Percentiles rank a stretch among this genome's conserved stretches.
These are phyloP conservation scores for Leptinotarsa texana DNA, from an alignment of 1,140 invertebrate species.

Conservation along the genomic window DNA sequence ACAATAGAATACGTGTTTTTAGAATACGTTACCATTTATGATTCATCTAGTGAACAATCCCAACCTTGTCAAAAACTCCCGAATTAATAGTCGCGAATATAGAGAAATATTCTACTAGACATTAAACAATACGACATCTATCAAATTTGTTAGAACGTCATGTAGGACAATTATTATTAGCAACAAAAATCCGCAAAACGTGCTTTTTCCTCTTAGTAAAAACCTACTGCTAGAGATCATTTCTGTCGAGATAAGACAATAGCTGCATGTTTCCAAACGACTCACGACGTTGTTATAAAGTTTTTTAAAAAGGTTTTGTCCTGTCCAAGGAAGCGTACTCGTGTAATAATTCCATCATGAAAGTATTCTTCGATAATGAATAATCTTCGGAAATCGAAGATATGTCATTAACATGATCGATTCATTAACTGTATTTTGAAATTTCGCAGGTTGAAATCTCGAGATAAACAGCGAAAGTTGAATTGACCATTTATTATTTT, in stretches of 20 bases:
- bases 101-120: too few species aligned
- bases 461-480: too few species aligned
- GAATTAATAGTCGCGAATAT: too few species aligned
- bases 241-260: neutral
- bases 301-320: neutral
- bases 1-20: too few species aligned
- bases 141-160: too few species aligned
- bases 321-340: neutral
- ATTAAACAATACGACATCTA: too few species aligned
- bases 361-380: neutral
- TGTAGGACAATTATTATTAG: neutral
- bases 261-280: neutral
- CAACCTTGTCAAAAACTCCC: too few species aligned
- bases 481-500: too few species aligned
- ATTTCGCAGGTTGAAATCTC: neutral
- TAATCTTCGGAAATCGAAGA: conserved; percentile 2
- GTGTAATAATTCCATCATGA: neutral
- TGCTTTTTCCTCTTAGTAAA: neutral
- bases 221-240: neutral
- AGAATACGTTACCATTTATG: too few species aligned
- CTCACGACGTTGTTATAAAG: neutral
- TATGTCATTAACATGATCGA: neutral
- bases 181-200: neutral
- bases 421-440: neutral
- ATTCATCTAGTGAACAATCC: too few species aligned